phyloP scores from a whole-genome alignment of 2,888 invertebrate genomes.

The Leucophora obtusa region DNA sequence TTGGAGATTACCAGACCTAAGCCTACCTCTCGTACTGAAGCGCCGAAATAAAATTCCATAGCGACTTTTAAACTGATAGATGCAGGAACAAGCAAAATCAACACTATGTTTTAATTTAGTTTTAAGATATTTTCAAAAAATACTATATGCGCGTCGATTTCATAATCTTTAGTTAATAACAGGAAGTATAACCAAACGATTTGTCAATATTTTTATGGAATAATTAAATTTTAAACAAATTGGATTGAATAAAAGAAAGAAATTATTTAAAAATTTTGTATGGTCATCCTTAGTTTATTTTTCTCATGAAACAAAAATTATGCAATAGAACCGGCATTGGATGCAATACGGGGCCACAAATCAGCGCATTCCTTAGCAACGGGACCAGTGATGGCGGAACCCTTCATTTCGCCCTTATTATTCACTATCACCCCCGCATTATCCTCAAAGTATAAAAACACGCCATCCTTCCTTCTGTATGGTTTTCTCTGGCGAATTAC shows the following conservation, averaged over 20 bases:
- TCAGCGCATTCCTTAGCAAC: conserved; percentile 99
- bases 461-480: conserved; percentile 99
- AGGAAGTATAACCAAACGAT: no score
- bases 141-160: no score
- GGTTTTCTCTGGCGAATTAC: conserved; percentile 99
- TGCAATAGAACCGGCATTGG: conserved; percentile 99
- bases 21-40: conserved; percentile 78
- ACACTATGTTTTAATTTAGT: conserved; percentile 2
- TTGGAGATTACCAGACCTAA: conserved; percentile 93
- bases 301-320: conserved; percentile 78
- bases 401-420: conserved; percentile 99
- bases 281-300: conserved; percentile 50
- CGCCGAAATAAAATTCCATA: conserved; percentile 68
- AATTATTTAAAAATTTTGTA: conserved; percentile 10
- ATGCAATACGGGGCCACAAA: conserved; percentile 99
- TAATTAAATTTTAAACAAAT: no score
- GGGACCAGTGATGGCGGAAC: conserved; percentile 99
- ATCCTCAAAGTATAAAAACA: conserved; percentile 99
- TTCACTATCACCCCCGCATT: conserved; percentile 99
- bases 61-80: not conserved
- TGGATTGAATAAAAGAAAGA: conserved; percentile 20
- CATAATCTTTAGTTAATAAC: no score
- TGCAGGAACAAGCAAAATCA: not conserved
- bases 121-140: conserved; percentile 22
- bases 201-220: no score